Evolutionary conservation across 2,797 vertebrate genomes (phyloP), one percentile per base, ranked within the genome.

Genomic region (Sciurus carolinensis): DNA sequence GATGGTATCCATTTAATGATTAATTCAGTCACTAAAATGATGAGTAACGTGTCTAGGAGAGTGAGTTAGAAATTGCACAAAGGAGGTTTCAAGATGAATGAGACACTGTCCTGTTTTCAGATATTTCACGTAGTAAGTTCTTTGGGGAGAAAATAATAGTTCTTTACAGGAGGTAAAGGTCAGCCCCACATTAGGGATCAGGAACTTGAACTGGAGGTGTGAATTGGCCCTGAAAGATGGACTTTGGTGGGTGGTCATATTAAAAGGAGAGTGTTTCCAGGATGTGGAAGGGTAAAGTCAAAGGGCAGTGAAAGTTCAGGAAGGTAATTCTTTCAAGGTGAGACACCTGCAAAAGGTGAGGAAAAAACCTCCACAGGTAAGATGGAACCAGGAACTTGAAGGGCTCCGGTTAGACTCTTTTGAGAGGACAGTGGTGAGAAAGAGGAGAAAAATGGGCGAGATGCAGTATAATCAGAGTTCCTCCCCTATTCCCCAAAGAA

Each of bases 1-100:
- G 91, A 91, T 76, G 81, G 67, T 67, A 96, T 81, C 64, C 26
- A 87, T 36, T 94, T 90, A 95, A 91, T 93, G 80, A 87, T 94
- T 95, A 90, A 96, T 85, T 69, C 17, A 73, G 39, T 10, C 7
- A 91, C 59, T 90, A 79, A 72, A 42, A 83, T 7, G 5, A 93
- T 85, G 59, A 93, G 66, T 71, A 91, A 96, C 57, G 26, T 92
- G 6, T 39, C 7, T 44, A 72, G 93, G 47, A 93, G 24, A 95
- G 44, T n/a, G 36, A 83, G 44, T 39, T 69, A 89, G 73, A 95
- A 90, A 81, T 26, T 54, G 57, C 62, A 93, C 42, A 91, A 22
- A 1, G 54, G 72, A 81, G 66, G 87, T 52, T 59, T 91, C 76
- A 90, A 86, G 52, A 89, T 92, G 76, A 86, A 94, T 77, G 64